Evolutionary conservation across 2,113 vertebrate genomes (phyloP), one percentile per base, ranked within the genome.

Genomic region (Lates calcarifer): DNA sequence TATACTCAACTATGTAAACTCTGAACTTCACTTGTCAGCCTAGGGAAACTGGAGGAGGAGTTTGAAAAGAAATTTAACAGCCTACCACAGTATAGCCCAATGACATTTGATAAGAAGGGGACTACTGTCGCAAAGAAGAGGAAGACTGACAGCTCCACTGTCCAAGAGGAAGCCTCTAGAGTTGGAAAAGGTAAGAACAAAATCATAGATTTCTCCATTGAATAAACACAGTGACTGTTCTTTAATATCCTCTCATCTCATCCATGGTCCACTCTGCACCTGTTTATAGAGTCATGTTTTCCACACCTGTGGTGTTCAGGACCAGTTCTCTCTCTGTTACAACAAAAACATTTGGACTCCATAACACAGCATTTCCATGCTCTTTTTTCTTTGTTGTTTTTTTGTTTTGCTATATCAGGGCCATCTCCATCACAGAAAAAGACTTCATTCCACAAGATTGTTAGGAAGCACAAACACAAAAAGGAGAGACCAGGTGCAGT

Each of bases 1-100:
- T 17, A 37, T 80, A 15, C 20, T 77, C 26, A 53, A 2, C 17
- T 24, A 28, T 71, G 15, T 72, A 14, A 77, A 78, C 55, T 68
- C 3, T 68, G 7, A 68, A 56, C 64, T 82, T 74, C 6, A 14
- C 63, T 63, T 33, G 49, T 65, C 92, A 98, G 97, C 85, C 94
- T 98, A 79, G 96, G 97, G 93, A 98, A 99, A 85, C 94, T 99
- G 93, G 97, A 98, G 93, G 97, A 99, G 91, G 98, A 99, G 95
- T 99, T 98, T 96, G 98, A 98, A 93, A 98, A 98, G 94, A 99
- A 99, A 95, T 99, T 99, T 93, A 99, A 98, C 95, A 99, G 97
- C 95, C 96, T 99, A 65, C 98, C 97, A 84, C 98, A 99, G 88
- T 99, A 97, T 85, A 98, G 96, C 91, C 98, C 98, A 66, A 84